A percentile compares a stretch with the other conserved stretches of the same genome.
Evolutionary conservation across 1,140 invertebrate species (phyloP).

Genomic region (Trachymyrmex cornetzi): DNA sequence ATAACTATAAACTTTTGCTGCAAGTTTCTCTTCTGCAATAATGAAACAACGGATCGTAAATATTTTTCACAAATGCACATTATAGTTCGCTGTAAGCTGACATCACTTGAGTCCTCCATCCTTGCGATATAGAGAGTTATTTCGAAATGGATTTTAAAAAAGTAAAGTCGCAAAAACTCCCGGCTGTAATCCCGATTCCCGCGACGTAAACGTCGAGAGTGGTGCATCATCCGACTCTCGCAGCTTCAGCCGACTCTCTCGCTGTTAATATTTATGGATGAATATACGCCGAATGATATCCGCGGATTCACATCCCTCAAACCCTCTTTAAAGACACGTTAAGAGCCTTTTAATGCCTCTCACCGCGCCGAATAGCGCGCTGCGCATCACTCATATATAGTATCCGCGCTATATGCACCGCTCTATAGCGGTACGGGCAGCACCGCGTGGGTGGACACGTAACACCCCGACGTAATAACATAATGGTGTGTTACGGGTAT

Average conservation of each 20-base stretch:
- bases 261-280: constrained; percentile 47
- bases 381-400: background rate
- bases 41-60: background rate
- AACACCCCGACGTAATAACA: constrained; percentile 79
- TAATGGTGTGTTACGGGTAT: constrained; percentile 80
- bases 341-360: constrained; percentile 74
- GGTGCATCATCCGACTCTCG: constrained; percentile 24
- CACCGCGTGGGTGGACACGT: constrained; percentile 50
- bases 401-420: background rate
- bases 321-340: constrained; percentile 67
- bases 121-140: background rate
- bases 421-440: constrained; percentile 4
- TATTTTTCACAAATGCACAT: background rate
- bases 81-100: background rate
- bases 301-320: constrained; percentile 7
- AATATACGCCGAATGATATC: constrained; percentile 32
- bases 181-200: constrained; percentile 32
- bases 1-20: background rate
- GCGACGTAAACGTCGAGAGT: constrained; percentile 36
- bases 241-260: constrained; percentile 1
- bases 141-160: constrained; percentile 39
- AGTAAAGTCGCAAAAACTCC: constrained; percentile 12
- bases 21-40: background rate
- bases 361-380: constrained; percentile 2
- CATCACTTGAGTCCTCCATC: background rate